Base-by-base conservation (phyloP, 1,140 invertebrate genomes). In the Drosophila paulistorum region DNA sequence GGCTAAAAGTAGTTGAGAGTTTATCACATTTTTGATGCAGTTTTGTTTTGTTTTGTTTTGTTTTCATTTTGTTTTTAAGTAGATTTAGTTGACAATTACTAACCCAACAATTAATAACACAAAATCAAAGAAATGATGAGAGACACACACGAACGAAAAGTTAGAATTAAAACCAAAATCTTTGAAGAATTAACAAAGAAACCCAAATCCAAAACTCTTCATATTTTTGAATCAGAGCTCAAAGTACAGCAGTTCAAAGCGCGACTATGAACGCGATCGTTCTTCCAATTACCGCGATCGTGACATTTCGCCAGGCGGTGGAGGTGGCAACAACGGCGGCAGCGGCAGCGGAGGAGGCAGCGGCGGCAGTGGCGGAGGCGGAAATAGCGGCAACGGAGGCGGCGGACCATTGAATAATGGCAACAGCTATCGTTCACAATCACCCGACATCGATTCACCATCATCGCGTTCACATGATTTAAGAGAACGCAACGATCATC, bases 371-470 rank as follows among this genome's bases (percentile, higher is more conserved):
- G 95, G 95, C 69, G 95, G 95, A 90, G 94, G 94, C 86, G 94
- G 94, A 70, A 95, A 95, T 92, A 93, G 94, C 90, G 94, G 94
- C 90, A 95, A 95, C 63, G 89, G 94, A 10, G 63, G 72, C 42
- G 65, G 77, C 11, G 83, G 83, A 94, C 93, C 94, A 94, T 74
- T 95, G 95, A 92, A 96, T 95, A 77, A 95, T 95, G 96, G 96
- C 93, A 95, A 95, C 51, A 92, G 90, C 75, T 96, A 95, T 81
- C 95, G 96, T 83, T 95, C 95, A 89, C 96, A 96, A 76, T 94
- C 94, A 69, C 94, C 94, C 61, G 93, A 95, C 90, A 94, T 95
- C 86, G 93, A 95, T 92, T 93, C 94, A 68, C 95, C 95, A 14
- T 91, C 91, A 71, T 91, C 90, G 37, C 81, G 90, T 14, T 82